Evolutionary conservation across 53 echinoderm and acorn worm species (phyloP).

Genomic region (Holothuria scabra): DNA sequence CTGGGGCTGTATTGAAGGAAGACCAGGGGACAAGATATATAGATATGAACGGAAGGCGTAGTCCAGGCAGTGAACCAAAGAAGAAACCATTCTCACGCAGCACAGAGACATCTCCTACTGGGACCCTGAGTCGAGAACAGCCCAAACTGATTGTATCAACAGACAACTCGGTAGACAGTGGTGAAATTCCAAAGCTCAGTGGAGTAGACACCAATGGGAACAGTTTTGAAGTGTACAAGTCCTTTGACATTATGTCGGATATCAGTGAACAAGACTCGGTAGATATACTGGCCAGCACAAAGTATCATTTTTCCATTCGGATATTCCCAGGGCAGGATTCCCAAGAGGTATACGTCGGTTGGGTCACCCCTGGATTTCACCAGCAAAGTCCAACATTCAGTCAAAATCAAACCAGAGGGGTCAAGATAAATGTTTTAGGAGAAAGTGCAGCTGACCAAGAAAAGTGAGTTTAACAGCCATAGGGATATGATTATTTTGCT

Average conservation of each 20-base stretch:
- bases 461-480: conserved; percentile 58
- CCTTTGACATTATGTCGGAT: conserved; percentile 93
- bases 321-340: conserved; percentile 95
- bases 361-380: conserved; percentile 95
- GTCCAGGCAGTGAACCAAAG: conserved; percentile 66
- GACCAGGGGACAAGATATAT: background rate
- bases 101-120: conserved; percentile 81
- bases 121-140: conserved; percentile 66
- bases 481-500: too few relatives aligned
- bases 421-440: conserved; percentile 81
- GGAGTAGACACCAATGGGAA: conserved; percentile 82
- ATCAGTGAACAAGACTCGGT: conserved; percentile 96
- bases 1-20: conserved; percentile 63
- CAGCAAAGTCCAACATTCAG: conserved; percentile 78
- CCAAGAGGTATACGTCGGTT: conserved; percentile 84
- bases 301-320: conserved; percentile 74
- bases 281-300: conserved; percentile 74
- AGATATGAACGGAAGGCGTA: conserved; percentile 77
- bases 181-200: conserved; percentile 67
- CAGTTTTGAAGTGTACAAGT: conserved; percentile 91
- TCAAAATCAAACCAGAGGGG: conserved; percentile 75
- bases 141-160: conserved; percentile 67
- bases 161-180: conserved; percentile 67
- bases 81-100: conserved; percentile 70
- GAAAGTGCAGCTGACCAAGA: conserved; percentile 93